Evolutionary conservation across 2,888 invertebrate species (phyloP), one percentile per base, ranked within the genome.

Genomic region (Lasioglossum figueresi): DNA sequence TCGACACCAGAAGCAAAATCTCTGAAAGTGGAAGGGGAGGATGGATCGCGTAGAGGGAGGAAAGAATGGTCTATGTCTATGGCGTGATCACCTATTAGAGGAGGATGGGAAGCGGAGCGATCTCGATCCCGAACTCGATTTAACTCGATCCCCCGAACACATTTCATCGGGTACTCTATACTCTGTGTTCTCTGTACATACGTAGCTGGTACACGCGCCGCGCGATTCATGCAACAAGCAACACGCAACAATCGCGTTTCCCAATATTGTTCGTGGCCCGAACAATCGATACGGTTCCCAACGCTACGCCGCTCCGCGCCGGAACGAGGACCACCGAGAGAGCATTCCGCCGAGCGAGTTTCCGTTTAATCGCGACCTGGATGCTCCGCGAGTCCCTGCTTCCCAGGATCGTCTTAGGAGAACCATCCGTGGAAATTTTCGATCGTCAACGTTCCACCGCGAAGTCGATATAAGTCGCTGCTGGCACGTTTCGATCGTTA

Each of bases 251-350:
- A n/a, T 76, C 72, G 52, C 37, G 59, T 70, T 83, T 82, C 83
- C 48, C 83, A 70, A 82, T 82, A 82, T 82, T 74, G 82, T 82
- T 84, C 48, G n/a, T n/a, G 31, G 52, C 4, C 16, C 16, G 77
- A 82, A 74, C 83, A 68, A 77, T 83, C 82, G 83, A 82, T 82
- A 70, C 37, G 34, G 48, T 70, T 74, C 72, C 45, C 66, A 66
- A 43, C 56, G 56, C 12, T n/a, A 0, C 23, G 10, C 23, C 19
- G 19, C 48, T 0, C 48, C 52, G 52, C 23, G 34, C 16, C 19
- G 76, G 52, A 72, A 72, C 72, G 72, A 27, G 40, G 43, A 31
- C 56, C 71, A n/a, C 16, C 63, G 66, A 31, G 56, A 6, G 70
- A 78, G 68, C 78, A 78, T 78, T 71, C 56, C 43, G 37, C 3